phyloP scores from a whole-genome alignment of 2,113 vertebrate genomes.

The Gnathonemus longibarbis region DNA sequence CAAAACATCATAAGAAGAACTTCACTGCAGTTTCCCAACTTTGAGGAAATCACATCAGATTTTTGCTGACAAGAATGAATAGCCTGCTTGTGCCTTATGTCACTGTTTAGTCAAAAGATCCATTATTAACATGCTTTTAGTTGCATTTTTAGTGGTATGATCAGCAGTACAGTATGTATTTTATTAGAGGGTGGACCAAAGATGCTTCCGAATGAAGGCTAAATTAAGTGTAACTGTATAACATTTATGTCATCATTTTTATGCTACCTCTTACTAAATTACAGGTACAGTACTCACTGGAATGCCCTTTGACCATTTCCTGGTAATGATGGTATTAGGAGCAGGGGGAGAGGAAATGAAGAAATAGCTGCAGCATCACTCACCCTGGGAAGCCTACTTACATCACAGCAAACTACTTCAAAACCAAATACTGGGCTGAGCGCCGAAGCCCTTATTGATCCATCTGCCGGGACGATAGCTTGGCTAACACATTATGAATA shows the following conservation, averaged over 20 bases:
- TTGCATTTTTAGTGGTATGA: background rate
- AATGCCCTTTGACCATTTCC: background rate
- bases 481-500: background rate
- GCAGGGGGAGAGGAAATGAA: background rate
- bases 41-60: background rate
- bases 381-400: background rate
- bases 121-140: background rate
- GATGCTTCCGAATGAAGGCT: background rate
- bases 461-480: background rate
- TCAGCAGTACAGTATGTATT: background rate
- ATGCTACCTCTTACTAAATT: background rate
- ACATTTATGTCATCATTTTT: background rate
- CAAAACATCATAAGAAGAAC: background rate
- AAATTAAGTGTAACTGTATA: background rate
- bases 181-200: background rate
- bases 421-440: background rate
- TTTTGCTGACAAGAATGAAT: slow-evolving; percentile 3
- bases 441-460: background rate
- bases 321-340: background rate
- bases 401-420: background rate
- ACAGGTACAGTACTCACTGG: background rate
- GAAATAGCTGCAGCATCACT: background rate
- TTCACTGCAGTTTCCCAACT: background rate
- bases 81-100: background rate
- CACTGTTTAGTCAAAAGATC: background rate